These are phyloP conservation scores for Serranus cabrilla DNA, from an alignment of 2,797 vertebrate genomes.

Conservation along the genomic window DNA sequence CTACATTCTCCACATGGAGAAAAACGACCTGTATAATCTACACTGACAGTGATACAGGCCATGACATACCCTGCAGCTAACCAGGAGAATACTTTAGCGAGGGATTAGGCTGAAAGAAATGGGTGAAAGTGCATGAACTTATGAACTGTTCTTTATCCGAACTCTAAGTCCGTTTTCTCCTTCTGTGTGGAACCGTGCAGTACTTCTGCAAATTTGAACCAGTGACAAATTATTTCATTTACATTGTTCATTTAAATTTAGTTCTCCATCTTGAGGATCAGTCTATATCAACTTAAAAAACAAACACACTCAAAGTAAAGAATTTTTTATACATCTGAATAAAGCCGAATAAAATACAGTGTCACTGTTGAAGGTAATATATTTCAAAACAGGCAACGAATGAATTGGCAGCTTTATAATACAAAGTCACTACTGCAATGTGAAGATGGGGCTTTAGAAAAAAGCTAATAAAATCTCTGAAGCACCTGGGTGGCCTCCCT, in stretches of 20 bases:
- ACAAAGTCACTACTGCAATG: slow-evolving; percentile 62
- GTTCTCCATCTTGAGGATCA: background rate
- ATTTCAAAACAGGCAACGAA: slow-evolving; percentile 30
- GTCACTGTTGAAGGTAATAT: background rate
- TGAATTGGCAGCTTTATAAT: slow-evolving; percentile 39
- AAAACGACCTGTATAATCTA: slow-evolving; percentile 25
- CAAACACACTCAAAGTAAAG: background rate
- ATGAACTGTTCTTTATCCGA: slow-evolving; percentile 55
- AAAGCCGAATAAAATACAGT: background rate
- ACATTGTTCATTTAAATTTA: background rate
- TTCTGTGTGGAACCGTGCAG: too few relatives aligned
- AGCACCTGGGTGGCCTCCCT: slow-evolving; percentile 58
- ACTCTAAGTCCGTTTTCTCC: slow-evolving; percentile 26
- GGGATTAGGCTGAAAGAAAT: slow-evolving; percentile 71
- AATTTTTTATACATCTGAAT: slow-evolving; percentile 1
- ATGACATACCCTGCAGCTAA: slow-evolving; percentile 13
- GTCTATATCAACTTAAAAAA: background rate
- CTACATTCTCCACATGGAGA: background rate
- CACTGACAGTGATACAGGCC: slow-evolving; percentile 14
- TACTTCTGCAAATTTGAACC: slow-evolving; percentile 2
- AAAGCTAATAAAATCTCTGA: slow-evolving; percentile 62
- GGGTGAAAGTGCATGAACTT: slow-evolving; percentile 63
- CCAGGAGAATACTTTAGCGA: slow-evolving; percentile 40
- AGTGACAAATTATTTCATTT: background rate
- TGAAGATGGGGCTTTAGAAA: slow-evolving; percentile 20